phyloP scores from a whole-genome alignment of 2,797 vertebrate genomes.

The Characodon lateralis region DNA sequence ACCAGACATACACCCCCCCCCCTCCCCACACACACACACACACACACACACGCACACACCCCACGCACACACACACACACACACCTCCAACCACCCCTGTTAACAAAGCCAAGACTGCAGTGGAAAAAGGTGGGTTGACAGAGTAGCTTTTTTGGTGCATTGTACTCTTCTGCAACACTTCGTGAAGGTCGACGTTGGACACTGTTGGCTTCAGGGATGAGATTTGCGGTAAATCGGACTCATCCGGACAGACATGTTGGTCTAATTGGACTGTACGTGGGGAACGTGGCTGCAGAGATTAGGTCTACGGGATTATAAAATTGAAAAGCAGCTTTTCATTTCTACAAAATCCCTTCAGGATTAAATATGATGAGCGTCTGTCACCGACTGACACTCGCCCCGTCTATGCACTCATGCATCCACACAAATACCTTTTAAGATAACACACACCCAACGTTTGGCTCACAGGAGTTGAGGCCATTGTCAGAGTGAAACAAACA shows the following conservation, averaged over 20 bases:
- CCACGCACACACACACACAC: conserved; percentile 3
- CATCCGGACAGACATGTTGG: conserved; percentile 60
- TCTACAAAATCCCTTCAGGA: conserved; percentile 75
- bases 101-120: conserved; percentile 76
- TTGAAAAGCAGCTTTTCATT: conserved; percentile 82
- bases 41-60: conserved; percentile 6
- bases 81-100: conserved; percentile 33
- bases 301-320: conserved; percentile 78
- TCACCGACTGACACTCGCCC: conserved; percentile 56
- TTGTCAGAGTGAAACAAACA: conserved; percentile 49
- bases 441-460: conserved; percentile 32
- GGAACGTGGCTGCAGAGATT: conserved; percentile 62
- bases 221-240: conserved; percentile 42
- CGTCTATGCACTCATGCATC: conserved; percentile 6
- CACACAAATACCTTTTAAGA: conserved; percentile 40
- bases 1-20: conserved; percentile 52
- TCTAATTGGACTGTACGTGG: conserved; percentile 76
- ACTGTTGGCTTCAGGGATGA: conserved; percentile 33
- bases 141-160: conserved; percentile 50
- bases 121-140: conserved; percentile 65
- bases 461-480: conserved; percentile 50
- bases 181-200: conserved; percentile 57
- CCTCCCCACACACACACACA: too few species aligned
- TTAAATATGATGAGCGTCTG: conserved; percentile 81
- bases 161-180: conserved; percentile 32